phyloP scores from a whole-genome alignment of 2,888 invertebrate genomes.

The Epistrophella euchroma region DNA sequence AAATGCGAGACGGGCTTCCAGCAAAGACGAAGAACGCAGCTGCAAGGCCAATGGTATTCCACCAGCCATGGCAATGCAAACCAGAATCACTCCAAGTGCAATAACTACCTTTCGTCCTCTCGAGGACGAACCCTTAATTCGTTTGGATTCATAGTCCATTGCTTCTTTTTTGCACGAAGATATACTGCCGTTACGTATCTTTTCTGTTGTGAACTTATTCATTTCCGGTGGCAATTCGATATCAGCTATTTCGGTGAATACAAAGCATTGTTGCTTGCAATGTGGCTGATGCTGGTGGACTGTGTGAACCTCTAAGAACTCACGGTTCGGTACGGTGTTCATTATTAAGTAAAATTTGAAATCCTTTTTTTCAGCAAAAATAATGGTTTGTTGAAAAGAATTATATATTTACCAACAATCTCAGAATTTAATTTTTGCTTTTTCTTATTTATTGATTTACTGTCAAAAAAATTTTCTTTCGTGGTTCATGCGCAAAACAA shows the following conservation, averaged over 20 bases:
- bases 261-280: conserved; percentile 84
- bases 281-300: conserved; percentile 81
- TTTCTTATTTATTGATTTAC: conserved; percentile 58
- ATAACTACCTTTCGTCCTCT: conserved; percentile 81
- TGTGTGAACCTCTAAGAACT: conserved; percentile 83
- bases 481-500: conserved; percentile 44
- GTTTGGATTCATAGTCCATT: conserved; percentile 62
- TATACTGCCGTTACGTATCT: conserved; percentile 82
- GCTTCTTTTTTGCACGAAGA: conserved; percentile 81
- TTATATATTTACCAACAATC: conserved; percentile 70
- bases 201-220: conserved; percentile 82
- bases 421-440: conserved; percentile 26
- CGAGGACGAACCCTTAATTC: conserved; percentile 76
- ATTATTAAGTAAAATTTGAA: conserved; percentile 77
- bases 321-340: conserved; percentile 83
- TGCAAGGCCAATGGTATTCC: conserved; percentile 85
- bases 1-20: conserved; percentile 86
- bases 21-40: conserved; percentile 85
- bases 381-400: not conserved
- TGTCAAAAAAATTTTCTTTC: conserved; percentile 46
- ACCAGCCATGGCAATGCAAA: conserved; percentile 83
- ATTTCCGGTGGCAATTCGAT: conserved; percentile 84
- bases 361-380: not conserved
- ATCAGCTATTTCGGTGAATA: conserved; percentile 83
- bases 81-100: conserved; percentile 80